phyloP scores from a whole-genome alignment of 2,888 invertebrate species.

The Dasysyrphus tricinctus region DNA sequence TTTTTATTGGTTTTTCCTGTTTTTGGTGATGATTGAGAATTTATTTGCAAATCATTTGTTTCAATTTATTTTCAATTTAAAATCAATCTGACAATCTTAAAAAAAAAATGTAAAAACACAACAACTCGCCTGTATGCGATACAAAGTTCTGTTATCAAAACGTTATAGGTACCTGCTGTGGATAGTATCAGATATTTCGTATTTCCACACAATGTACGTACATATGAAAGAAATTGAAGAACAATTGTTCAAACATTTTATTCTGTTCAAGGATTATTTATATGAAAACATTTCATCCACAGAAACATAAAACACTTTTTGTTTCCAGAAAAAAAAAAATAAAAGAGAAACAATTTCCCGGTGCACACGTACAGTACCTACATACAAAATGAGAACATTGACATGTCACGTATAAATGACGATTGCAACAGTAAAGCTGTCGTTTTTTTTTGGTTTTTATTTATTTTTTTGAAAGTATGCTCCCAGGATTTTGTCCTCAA shows the following conservation, averaged over 20 bases:
- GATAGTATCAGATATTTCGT: background rate
- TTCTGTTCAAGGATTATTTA: slow-evolving; percentile 1
- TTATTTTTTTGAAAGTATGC: slow-evolving; percentile 8
- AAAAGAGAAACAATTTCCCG: background rate
- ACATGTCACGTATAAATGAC: slow-evolving; percentile 54
- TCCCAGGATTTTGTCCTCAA: slow-evolving; percentile 38
- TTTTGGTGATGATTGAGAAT: slow-evolving; percentile 2
- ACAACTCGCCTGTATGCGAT: background rate
- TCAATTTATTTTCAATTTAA: slow-evolving; percentile 15
- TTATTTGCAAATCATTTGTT: slow-evolving; percentile 8
- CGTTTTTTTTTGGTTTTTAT: background rate
- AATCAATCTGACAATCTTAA: background rate
- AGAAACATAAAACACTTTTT: slow-evolving; percentile 21
- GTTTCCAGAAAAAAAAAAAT: background rate
- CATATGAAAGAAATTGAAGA: slow-evolving; percentile 1
- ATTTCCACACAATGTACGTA: background rate
- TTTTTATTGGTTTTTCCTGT: background rate
- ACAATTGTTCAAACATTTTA: slow-evolving; percentile 30
- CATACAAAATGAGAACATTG: slow-evolving; percentile 51
- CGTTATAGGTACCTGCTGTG: background rate
- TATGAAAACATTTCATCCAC: background rate
- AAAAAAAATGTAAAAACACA: background rate
- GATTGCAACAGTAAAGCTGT: slow-evolving; percentile 28
- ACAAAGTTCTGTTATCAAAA: background rate
- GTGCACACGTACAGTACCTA: slow-evolving; percentile 11